Evolutionary conservation across 2,113 vertebrate species (phyloP).

Genomic region (Orycteropus afer): DNA sequence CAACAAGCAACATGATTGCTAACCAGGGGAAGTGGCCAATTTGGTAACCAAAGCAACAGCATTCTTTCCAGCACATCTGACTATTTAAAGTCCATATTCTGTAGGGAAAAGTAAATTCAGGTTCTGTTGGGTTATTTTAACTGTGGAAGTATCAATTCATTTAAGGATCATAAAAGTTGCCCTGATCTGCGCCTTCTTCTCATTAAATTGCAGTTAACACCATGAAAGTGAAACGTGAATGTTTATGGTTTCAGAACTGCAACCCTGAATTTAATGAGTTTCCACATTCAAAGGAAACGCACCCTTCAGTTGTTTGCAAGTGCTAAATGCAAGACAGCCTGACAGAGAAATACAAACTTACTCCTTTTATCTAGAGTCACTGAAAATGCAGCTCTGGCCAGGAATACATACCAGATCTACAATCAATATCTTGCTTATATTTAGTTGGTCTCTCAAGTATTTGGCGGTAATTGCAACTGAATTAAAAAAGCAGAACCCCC

Average conservation of each 20-base stretch:
- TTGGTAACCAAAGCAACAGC: constrained; percentile 83
- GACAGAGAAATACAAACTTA: constrained; percentile 80
- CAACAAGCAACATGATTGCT: constrained; percentile 77
- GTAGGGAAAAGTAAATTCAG: constrained; percentile 87
- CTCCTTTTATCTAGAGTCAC: constrained; percentile 80
- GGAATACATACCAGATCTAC: constrained; percentile 90
- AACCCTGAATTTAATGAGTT: constrained; percentile 89
- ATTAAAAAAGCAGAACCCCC: constrained; percentile 92
- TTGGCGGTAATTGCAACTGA: constrained; percentile 91
- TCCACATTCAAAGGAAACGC: constrained; percentile 88
- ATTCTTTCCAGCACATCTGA: constrained; percentile 86
- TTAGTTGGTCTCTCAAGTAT: constrained; percentile 91
- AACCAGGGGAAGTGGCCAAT: constrained; percentile 80
- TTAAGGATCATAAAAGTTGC: constrained; percentile 89
- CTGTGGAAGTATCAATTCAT: constrained; percentile 90
- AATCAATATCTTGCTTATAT: constrained; percentile 91
- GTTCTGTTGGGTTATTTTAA: constrained; percentile 88
- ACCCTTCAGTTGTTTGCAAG: constrained; percentile 85
- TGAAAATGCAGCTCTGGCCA: constrained; percentile 79
- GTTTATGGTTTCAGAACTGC: constrained; percentile 88
- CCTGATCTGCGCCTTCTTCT: constrained; percentile 89
- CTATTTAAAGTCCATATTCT: constrained; percentile 86
- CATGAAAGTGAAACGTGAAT: constrained; percentile 89
- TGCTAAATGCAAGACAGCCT: constrained; percentile 83
- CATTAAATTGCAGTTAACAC: constrained; percentile 91